Percentiles rank a stretch among this genome's conserved stretches.
phyloP scores from a whole-genome alignment of 64 coral and sea anemone species.

The Stylophora pistillata region DNA sequence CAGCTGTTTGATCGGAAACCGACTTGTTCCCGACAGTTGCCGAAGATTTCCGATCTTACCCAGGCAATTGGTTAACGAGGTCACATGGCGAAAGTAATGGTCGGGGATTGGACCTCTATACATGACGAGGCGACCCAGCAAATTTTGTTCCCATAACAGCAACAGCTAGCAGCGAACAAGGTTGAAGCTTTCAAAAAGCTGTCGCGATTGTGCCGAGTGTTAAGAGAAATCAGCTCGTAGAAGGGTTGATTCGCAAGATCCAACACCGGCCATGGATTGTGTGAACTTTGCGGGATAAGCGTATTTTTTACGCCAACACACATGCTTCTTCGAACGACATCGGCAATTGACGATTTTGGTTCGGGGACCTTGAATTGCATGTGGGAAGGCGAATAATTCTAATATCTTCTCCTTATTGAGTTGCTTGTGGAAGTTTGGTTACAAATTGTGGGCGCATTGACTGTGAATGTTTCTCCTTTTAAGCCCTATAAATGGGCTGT shows the following conservation, averaged over 20 bases:
- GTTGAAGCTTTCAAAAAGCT: slow-evolving; percentile 20
- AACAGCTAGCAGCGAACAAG: slow-evolving; percentile 44
- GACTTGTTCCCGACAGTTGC: background rate
- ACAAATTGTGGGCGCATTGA: slow-evolving; percentile 26
- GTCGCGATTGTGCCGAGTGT: slow-evolving; percentile 26
- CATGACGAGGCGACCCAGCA: slow-evolving; percentile 47
- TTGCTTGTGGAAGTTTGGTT: slow-evolving; percentile 46
- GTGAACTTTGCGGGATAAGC: slow-evolving; percentile 37
- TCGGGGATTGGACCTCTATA: slow-evolving; percentile 40
- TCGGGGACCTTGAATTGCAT: slow-evolving; percentile 54
- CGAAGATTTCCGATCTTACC: slow-evolving; percentile 14
- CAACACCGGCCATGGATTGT: slow-evolving; percentile 44
- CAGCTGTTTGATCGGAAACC: slow-evolving; percentile 42
- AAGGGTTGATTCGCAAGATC: slow-evolving; percentile 45
- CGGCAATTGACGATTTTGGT: slow-evolving; percentile 21
- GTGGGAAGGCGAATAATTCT: slow-evolving; percentile 54
- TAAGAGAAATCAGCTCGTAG: slow-evolving; percentile 31
- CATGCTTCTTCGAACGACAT: slow-evolving; percentile 9
- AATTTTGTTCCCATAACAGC: slow-evolving; percentile 58
- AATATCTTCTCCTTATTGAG: slow-evolving; percentile 38
- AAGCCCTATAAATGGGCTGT: slow-evolving; percentile 97
- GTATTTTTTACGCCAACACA: slow-evolving; percentile 27
- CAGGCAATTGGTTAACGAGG: slow-evolving; percentile 12
- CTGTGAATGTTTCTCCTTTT: slow-evolving; percentile 67
- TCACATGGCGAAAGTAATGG: slow-evolving; percentile 5